Evolutionary conservation across 1,140 invertebrate genomes (phyloP).

Genomic region (Physella acuta): DNA sequence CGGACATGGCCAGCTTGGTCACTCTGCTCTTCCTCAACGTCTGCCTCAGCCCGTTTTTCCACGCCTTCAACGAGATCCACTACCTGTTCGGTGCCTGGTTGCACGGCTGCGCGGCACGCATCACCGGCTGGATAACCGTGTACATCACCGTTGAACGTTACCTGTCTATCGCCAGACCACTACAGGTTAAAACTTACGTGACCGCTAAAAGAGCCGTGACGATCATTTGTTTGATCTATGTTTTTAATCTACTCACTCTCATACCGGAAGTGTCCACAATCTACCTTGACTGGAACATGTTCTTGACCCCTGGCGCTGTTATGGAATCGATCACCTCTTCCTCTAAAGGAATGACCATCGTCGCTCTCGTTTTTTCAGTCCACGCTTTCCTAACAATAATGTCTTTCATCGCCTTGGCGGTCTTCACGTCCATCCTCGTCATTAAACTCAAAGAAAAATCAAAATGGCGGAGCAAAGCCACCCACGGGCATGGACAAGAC

Average conservation of each 20-base stretch:
- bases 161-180: neutral
- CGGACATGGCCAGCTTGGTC: neutral
- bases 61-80: too few species aligned
- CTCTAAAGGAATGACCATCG: neutral
- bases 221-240: neutral
- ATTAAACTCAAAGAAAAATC: neutral
- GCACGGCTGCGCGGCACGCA: neutral
- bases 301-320: neutral
- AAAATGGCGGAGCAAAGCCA: neutral
- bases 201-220: neutral
- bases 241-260: neutral
- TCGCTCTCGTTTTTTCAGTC: neutral
- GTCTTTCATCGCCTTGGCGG: neutral
- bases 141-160: slow-evolving; percentile 4
- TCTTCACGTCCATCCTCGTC: neutral
- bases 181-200: neutral
- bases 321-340: neutral
- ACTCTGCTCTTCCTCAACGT: neutral
- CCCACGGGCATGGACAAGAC: neutral
- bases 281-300: slow-evolving; percentile 6
- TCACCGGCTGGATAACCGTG: neutral
- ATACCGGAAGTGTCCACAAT: neutral
- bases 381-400: neutral
- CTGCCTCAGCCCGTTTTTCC: neutral
- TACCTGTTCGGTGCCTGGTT: slow-evolving; percentile 11